Conservation (phyloP, 30 jellyfish, hydroid and myxozoan genomes). For the Cassiopea xamachana region DNA sequence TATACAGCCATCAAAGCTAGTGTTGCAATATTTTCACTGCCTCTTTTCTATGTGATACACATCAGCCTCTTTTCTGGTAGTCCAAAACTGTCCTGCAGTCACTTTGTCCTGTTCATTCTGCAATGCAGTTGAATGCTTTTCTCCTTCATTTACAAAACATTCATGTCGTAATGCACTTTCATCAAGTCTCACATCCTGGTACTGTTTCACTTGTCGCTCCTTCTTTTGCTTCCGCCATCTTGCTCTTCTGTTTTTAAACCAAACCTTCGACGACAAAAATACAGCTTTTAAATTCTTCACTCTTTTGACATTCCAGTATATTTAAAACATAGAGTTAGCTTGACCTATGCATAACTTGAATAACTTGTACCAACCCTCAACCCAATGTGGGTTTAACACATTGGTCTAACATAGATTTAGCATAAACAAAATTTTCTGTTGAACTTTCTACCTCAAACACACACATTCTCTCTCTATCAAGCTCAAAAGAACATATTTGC, state of each 20-base stretch:
- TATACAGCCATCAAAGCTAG: not conserved
- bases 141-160: conserved; percentile 72
- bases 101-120: conserved; percentile 20
- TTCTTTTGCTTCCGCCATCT: conserved; percentile 96
- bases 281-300: not conserved
- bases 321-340: no score
- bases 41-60: conserved; percentile 48
- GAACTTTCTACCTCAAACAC: no score
- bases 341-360: no score
- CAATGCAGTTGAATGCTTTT: conserved; percentile 49
- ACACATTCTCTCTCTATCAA: no score
- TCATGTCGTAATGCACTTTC: conserved; percentile 71
- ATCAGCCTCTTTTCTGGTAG: conserved; percentile 42
- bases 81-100: conserved; percentile 29
- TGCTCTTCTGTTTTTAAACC: conserved; percentile 95
- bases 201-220: conserved; percentile 77
- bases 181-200: conserved; percentile 64
- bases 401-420: no score
- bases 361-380: no score
- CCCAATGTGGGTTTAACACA: no score
- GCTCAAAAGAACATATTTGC: no score
- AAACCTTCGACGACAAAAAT: conserved; percentile 53
- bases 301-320: no score
- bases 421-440: no score
- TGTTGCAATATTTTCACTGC: conserved; percentile 4